Evolutionary conservation across 2,888 invertebrate genomes (phyloP), one percentile per base, ranked within the genome.

Genomic region (Hirudinaria manillensis): DNA sequence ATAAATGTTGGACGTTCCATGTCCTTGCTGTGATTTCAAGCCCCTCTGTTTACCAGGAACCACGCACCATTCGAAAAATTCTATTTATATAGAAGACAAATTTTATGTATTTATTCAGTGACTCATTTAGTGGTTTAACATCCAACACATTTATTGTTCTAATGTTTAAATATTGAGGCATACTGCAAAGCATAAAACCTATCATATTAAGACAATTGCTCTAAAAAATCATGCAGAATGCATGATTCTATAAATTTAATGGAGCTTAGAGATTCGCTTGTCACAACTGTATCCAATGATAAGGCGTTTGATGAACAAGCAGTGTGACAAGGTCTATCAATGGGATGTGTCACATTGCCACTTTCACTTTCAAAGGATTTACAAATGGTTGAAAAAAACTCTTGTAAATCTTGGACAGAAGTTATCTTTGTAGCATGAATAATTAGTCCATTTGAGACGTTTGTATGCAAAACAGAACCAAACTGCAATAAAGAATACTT

Each of bases 191-290:
- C 27, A 24, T 16, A 13, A 3, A 61, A 61, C 10, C 61, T 24
- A 61, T 10, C n/a, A 16, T 4, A n/a, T 36, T 32, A 68, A 19
- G 68, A 4, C 36, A 68, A 34, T 34, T 68, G 27, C 1, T 68
- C 68, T 34, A 68, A 68, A 21, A 68, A 68, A 36, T 68, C 68
- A 6, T 68, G 27, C 68, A 68, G 10, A 34, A 34, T 13, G 36
- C 16, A 7, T 1, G 32, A 36, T 34, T 68, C 68, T 32, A 68
- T 68, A 6, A 36, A 1, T 34, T 68, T 32, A 29, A 68, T 4
- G 2, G 68, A 34, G 21, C 32, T 68, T 19, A 68, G 13, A 29
- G 21, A 4, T 68, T 61, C 24, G 34, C 32, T 34, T 10, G 10
- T 34, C 29, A 32, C 27, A 68, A 7, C n/a, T n/a, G 13, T n/a